phyloP scores from a whole-genome alignment of 2,797 vertebrate species.

The Phataginus tetradactyla region DNA sequence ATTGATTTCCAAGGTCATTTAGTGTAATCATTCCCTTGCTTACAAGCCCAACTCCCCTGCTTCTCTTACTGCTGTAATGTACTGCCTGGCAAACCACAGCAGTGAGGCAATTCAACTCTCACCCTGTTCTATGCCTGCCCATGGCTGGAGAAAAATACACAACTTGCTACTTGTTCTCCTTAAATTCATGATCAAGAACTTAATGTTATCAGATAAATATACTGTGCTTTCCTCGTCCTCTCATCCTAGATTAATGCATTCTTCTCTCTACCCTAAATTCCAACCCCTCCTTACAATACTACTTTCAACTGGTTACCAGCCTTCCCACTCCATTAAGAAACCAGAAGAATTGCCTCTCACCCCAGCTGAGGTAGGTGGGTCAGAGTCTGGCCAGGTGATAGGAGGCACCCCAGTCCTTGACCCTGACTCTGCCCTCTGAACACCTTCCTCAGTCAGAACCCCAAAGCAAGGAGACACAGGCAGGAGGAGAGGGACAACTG shows the following conservation, averaged over 20 bases:
- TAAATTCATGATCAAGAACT: background rate
- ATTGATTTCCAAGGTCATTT: background rate
- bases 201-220: background rate
- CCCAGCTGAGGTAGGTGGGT: slow-evolving; percentile 81
- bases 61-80: background rate
- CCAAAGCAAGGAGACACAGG: slow-evolving; percentile 69
- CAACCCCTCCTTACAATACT: background rate
- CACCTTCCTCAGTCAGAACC: slow-evolving; percentile 76
- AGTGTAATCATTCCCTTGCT: background rate
- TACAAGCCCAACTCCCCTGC: background rate
- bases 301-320: background rate
- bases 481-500: slow-evolving; percentile 42
- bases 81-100: background rate
- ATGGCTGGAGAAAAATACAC: background rate
- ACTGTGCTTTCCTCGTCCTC: background rate
- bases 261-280: background rate
- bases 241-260: background rate
- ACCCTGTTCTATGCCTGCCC: background rate
- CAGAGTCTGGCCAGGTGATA: slow-evolving; percentile 74
- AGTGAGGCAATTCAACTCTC: background rate
- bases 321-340: background rate
- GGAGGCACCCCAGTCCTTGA: slow-evolving; percentile 48
- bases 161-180: background rate
- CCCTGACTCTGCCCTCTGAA: slow-evolving; percentile 73
- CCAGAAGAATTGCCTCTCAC: slow-evolving; percentile 47